These are phyloP conservation scores for Hetaerina titia DNA, from an alignment of 2,888 invertebrate genomes.

Conservation along the genomic window DNA sequence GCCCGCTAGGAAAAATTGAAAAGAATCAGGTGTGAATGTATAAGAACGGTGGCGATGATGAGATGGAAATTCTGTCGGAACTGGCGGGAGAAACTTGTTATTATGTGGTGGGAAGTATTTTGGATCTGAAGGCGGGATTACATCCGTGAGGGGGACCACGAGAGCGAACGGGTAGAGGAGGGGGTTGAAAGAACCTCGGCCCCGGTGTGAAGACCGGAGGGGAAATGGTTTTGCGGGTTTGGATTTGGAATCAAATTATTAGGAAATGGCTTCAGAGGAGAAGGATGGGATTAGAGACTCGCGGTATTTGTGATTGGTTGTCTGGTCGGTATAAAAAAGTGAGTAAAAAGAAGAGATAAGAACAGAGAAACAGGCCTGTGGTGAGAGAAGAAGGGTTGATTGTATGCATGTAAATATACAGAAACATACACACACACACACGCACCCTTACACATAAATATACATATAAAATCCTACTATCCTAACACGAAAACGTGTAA, in stretches of 20 bases:
- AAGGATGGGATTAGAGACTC: background rate
- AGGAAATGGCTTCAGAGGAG: background rate
- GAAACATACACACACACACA: too few species aligned
- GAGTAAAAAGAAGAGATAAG: background rate
- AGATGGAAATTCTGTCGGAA: too few species aligned
- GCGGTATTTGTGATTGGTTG: background rate
- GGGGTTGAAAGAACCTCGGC: background rate
- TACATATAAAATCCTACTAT: too few species aligned
- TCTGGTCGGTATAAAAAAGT: background rate
- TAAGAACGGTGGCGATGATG: too few species aligned
- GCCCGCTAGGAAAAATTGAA: background rate
- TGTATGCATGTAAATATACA: too few species aligned
- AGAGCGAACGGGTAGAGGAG: background rate
- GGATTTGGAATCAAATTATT: constrained; percentile 5
- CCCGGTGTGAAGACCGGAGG: background rate
- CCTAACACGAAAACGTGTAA: too few species aligned
- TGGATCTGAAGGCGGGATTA: background rate
- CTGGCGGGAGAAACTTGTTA: background rate
- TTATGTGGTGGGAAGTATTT: background rate
- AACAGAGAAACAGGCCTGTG: background rate
- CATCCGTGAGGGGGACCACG: background rate
- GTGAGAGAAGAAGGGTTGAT: background rate
- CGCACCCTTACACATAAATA: too few species aligned
- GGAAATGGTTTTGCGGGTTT: background rate
- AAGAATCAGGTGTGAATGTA: background rate